Base-by-base conservation (phyloP, 1,140 invertebrate species). In the Drosophila sproati region DNA sequence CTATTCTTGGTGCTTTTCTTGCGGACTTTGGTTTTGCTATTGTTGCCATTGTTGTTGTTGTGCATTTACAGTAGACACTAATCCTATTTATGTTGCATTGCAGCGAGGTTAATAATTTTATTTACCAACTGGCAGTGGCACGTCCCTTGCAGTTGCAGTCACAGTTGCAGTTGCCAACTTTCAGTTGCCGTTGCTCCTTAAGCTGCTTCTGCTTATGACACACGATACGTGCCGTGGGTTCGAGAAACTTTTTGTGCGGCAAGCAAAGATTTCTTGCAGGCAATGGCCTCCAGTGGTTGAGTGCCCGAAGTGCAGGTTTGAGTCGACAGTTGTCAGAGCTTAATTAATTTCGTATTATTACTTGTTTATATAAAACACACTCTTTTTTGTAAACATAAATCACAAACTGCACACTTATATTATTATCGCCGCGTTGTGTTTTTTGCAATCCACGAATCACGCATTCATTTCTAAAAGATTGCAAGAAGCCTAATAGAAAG, bases 71-170 rank as follows among this genome's bases (percentile, higher is more conserved):
- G 85, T 80, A 83, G 87, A 91, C 87, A 91, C 87, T 91, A 91
- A 91, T 91, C 87, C 87, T 91, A 91, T 91, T 91, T 91, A 91
- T 91, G 87, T 91, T 81, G 80, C 87, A 91, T 73, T 88, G 83
- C 80, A 87, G 83, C 82, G 88, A 80, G 88, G 88, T 91, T 91
- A 91, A 91, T 91, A 91, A 91, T 91, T 91, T 91, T 83, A 91
- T 91, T 91, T 89, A 29, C 75, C 78, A 85, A 85, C 80, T 75
- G 77, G 63, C 72, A 54, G 47, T 59, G 80, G 52, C 64, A 62
- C 71, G 79, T 77, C 48, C 72, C 66, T 64, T 82, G 68, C 77
- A 74, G 73, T 73, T 29, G 50, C 55, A 47, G 74, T 73, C 51
- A 62, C 34, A 12, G 34, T 41, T 12, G 29, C 62, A 55, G 35